Conservation (phyloP, 1,140 invertebrate species). For the Calycopis cecrops region DNA sequence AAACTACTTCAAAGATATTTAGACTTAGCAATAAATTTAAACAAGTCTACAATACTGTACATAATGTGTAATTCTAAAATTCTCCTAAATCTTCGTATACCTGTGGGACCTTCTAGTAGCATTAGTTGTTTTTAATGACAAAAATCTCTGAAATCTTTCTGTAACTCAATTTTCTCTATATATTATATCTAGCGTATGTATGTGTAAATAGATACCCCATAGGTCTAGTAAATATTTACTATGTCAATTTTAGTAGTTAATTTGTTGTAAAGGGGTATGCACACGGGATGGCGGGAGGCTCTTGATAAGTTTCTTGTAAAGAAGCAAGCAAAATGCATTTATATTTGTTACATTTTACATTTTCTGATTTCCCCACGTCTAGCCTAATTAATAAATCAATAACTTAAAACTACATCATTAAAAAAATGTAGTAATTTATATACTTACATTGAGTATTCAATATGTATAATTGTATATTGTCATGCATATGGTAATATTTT, state of each 20-base stretch:
- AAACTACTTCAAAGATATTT: not conserved
- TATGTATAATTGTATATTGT: too few species aligned
- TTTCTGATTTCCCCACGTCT: not conserved
- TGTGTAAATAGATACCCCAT: not conserved
- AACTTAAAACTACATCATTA: not conserved
- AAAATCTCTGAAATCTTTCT: slow-evolving; percentile 8
- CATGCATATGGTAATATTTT: too few species aligned
- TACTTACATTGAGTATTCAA: too few species aligned
- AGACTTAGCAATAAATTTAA: slow-evolving; percentile 12
- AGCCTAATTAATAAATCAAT: not conserved
- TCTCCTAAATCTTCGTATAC: slow-evolving; percentile 12
- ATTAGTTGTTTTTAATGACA: slow-evolving; percentile 12
- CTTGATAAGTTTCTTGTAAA: not conserved
- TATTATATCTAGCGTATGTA: not conserved
- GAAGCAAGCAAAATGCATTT: not conserved
- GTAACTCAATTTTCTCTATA: slow-evolving; percentile 5
- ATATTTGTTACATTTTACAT: not conserved
- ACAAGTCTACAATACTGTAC: slow-evolving; percentile 12
- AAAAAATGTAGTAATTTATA: not conserved
- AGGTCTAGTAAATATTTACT: not conserved
- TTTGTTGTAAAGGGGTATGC: slow-evolving; percentile 8
- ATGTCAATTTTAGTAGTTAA: slow-evolving; percentile 12
- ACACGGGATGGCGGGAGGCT: not conserved
- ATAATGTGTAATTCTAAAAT: slow-evolving; percentile 11
- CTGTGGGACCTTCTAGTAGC: slow-evolving; percentile 13